Base-by-base conservation (phyloP, 2,113 vertebrate genomes). In the Pseudonaja textilis region DNA sequence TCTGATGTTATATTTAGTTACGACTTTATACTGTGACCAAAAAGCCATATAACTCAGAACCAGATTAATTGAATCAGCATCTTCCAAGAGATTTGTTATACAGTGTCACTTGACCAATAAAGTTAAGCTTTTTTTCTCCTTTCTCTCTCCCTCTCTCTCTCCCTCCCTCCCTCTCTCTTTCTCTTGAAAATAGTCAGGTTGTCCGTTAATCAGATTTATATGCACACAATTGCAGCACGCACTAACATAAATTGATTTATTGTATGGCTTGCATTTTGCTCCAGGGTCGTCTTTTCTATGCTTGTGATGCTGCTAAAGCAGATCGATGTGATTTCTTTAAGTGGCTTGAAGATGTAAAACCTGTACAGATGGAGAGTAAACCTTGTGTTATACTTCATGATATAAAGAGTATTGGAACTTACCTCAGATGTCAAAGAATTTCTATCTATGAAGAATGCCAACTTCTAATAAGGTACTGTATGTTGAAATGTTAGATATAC, bases 231-330 rank as follows among this genome's bases (percentile, higher is more conserved):
- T 16, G 64, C 12, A 74, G 25, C 29, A 74, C 2, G 1, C n/a
- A 74, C 12, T 88, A 34, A 59, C 16, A 61, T 14, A 55, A 18
- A 42, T 42, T 34, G 69, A 20, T 34, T 87, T 55, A 91, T 91
- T 90, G 90, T 56, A 16, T 89, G 45, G 81, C 8, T 85, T 95
- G 26, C 59, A 25, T 93, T 69, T 29, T 90, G 25, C 88, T 16
- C n/a, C 59, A 98, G 98, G 98, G 97, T 18, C 97, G 97, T 87
- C 96, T 98, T 18, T 98, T 98, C 94, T 98, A 98, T 55, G 34
- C 96, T 93, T 98, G 98, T 93, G 97, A 97, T 95, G 97, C 97
- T 86, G 93, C 98, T 23, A 98, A 97, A 96, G 92, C 91, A 87
- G 96, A 97, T 55, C 97, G 25, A 39, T 98, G 98, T 91, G 97